These are phyloP conservation scores for Argyresthia albistria DNA, from an alignment of 2,888 invertebrate species.

Conservation along the genomic window DNA sequence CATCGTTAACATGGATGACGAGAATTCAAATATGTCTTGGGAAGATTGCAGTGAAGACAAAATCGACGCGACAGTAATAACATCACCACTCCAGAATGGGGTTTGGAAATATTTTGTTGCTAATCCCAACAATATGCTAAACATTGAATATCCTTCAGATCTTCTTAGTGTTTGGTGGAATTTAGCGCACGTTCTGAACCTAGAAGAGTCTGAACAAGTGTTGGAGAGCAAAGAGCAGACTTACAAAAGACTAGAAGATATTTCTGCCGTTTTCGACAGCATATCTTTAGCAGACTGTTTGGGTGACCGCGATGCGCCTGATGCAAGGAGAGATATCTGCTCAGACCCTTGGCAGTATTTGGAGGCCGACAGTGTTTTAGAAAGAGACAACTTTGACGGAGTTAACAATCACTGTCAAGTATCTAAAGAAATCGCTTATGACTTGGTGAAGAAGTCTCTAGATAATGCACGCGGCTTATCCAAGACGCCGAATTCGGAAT, in stretches of 20 bases:
- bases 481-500: not conserved
- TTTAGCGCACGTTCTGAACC: slow-evolving; percentile 30
- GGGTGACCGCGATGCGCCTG: slow-evolving; percentile 14
- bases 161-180: slow-evolving; percentile 54
- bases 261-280: slow-evolving; percentile 38
- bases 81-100: slow-evolving; percentile 10
- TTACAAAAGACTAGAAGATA: slow-evolving; percentile 21
- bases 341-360: slow-evolving; percentile 38
- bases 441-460: not conserved
- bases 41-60: slow-evolving; percentile 26
- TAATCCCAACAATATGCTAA: slow-evolving; percentile 19
- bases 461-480: slow-evolving; percentile 17
- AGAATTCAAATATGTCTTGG: slow-evolving; percentile 55
- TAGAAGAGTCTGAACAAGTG: slow-evolving; percentile 13
- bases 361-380: slow-evolving; percentile 45
- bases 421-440: not conserved
- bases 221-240: slow-evolving; percentile 16
- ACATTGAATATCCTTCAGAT: slow-evolving; percentile 19
- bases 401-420: slow-evolving; percentile 19
- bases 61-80: slow-evolving; percentile 8
- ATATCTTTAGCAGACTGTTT: slow-evolving; percentile 51
- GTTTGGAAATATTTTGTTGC: slow-evolving; percentile 24
- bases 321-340: slow-evolving; percentile 22
- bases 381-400: slow-evolving; percentile 34
- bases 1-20: slow-evolving; percentile 32